Conservation (phyloP, 2,888 invertebrate genomes). For the Scaptomyza polygonia region DNA sequence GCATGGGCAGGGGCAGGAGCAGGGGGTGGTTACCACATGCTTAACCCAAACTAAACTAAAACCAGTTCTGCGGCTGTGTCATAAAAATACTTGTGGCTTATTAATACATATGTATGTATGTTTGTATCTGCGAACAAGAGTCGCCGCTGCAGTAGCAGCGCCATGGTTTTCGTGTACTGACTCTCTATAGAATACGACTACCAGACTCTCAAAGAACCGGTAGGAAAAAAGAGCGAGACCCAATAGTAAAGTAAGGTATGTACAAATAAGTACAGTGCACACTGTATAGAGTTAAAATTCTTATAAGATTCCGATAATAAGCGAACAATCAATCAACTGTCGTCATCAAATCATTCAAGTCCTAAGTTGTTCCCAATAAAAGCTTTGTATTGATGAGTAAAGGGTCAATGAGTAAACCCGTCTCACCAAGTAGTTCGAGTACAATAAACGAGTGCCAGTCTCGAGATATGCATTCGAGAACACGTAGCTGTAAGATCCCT, state of each 20-base stretch:
- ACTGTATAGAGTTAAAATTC: not conserved
- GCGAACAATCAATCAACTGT: too few relatives aligned
- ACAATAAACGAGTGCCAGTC: conserved; percentile 28
- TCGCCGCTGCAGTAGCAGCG: conserved; percentile 30
- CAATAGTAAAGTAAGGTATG: not conserved
- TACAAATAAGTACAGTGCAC: not conserved
- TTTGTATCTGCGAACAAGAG: not conserved
- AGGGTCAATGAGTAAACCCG: not conserved
- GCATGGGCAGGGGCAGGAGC: not conserved
- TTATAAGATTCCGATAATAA: too few relatives aligned
- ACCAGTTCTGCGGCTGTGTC: conserved; percentile 51
- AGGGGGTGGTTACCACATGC: conserved; percentile 21
- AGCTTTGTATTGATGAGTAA: too few relatives aligned
- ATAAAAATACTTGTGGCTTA: conserved; percentile 67
- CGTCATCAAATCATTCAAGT: too few relatives aligned
- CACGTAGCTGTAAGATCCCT: conserved; percentile 26
- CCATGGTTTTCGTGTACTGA: conserved; percentile 26
- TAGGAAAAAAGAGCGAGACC: conserved; percentile 12
- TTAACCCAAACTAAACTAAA: conserved; percentile 12
- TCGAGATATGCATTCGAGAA: conserved; percentile 7
- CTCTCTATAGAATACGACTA: too few relatives aligned
- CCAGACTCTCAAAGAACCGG: conserved; percentile 14
- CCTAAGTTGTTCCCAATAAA: too few relatives aligned
- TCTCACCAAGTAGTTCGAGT: not conserved
- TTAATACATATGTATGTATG: too few relatives aligned